These are phyloP conservation scores for Platalea minor DNA, from an alignment of 2,797 vertebrate genomes.

Conservation along the genomic window DNA sequence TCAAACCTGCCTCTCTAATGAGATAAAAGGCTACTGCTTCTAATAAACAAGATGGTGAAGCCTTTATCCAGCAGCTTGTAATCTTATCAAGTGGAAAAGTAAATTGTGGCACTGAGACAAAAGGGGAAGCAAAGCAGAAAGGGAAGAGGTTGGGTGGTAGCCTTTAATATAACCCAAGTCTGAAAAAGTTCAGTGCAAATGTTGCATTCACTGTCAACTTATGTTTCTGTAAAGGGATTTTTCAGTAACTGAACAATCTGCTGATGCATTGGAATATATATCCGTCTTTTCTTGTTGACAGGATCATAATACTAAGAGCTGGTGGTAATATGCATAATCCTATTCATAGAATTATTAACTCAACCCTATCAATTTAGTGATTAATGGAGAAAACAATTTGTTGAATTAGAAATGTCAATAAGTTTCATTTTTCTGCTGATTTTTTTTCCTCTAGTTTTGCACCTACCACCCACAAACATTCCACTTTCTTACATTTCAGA, in stretches of 20 bases:
- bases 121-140: not conserved
- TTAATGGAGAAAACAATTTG: slow-evolving; percentile 35
- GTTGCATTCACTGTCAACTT: not conserved
- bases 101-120: not conserved
- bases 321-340: not conserved
- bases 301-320: not conserved
- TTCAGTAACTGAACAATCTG: slow-evolving; percentile 6
- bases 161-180: not conserved
- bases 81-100: not conserved
- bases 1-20: not conserved
- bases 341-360: slow-evolving; percentile 20
- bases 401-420: slow-evolving; percentile 9
- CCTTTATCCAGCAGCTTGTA: not conserved
- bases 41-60: not conserved
- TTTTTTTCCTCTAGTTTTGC: slow-evolving; percentile 43
- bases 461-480: slow-evolving; percentile 39
- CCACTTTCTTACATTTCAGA: not conserved
- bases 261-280: not conserved
- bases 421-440: slow-evolving; percentile 15
- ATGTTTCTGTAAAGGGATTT: slow-evolving; percentile 17
- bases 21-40: not conserved
- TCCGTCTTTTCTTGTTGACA: not conserved
- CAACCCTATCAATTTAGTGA: not conserved
- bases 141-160: not conserved
- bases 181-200: not conserved